These are phyloP conservation scores for Pseudomyrmex concolor DNA, from an alignment of 1,140 invertebrate genomes.

Conservation along the genomic window DNA sequence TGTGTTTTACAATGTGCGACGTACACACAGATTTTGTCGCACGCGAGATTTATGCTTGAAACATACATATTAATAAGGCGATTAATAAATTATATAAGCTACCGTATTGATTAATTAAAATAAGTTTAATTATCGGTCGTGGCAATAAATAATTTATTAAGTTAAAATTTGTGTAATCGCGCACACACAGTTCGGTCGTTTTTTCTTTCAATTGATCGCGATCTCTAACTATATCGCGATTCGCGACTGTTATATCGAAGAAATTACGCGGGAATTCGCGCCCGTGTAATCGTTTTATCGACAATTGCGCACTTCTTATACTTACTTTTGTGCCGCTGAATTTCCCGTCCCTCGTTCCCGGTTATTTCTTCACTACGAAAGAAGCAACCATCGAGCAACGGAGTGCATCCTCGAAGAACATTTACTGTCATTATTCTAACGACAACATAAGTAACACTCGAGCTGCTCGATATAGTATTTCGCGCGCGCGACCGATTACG, in stretches of 20 bases:
- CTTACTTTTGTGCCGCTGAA: slow-evolving; percentile 26
- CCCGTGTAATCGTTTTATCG: slow-evolving; percentile 40
- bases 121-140: neutral
- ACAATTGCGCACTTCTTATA: slow-evolving; percentile 17
- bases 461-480: slow-evolving; percentile 50
- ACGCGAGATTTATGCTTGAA: too few relatives aligned
- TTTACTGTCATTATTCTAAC: slow-evolving; percentile 60
- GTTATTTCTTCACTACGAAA: slow-evolving; percentile 41
- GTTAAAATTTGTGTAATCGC: neutral
- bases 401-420: slow-evolving; percentile 42
- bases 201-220: neutral
- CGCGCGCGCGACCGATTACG: slow-evolving; percentile 8
- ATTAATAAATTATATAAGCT: neutral
- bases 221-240: neutral
- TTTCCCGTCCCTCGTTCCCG: neutral
- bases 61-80: too few relatives aligned
- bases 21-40: neutral
- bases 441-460: slow-evolving; percentile 53
- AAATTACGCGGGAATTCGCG: slow-evolving; percentile 16
- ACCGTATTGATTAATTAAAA: neutral
- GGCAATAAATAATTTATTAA: slow-evolving; percentile 3
- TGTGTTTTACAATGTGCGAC: neutral
- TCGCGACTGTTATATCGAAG: slow-evolving; percentile 1
- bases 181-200: neutral
- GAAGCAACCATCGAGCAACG: neutral